Base-by-base conservation (phyloP, 2,113 vertebrate species). In the Kryptolebias marmoratus region DNA sequence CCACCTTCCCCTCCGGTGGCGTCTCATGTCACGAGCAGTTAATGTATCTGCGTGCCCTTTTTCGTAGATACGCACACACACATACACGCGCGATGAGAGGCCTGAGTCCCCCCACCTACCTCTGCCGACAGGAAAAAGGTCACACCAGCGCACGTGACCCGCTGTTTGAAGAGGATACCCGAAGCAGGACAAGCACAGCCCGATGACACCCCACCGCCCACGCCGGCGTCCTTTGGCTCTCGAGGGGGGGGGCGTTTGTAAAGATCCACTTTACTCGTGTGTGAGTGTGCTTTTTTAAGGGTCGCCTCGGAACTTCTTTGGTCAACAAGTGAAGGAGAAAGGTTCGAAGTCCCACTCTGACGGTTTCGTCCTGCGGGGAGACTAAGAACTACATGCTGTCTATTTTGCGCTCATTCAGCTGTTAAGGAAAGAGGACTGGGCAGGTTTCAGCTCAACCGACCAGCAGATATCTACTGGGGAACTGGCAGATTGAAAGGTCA, bases 41-140 rank as follows among this genome's bases (percentile, higher is more conserved):
- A 91, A 85, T 74, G 56, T 84, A 90, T 89, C 86, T 9, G n/a
- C 53, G 73, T 91, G 90, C 89, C 92, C 91, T 93, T 93, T 22
- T 93, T 90, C 89, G 86, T 84, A 69, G 83, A 86, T 89, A 73
- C 68, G 67, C 75, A 82, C 85, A 73, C 66, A 59, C 30, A 66
- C 16, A 15, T 78, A 89, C 86, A 5, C 39, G 9, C 5, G 10
- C 68, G 63, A 71, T 74, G 82, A 71, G 64, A 57, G 10, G 39
- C 10, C 10, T 36, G 68, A 3, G 8, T 45, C 82, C 60, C 82
- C 78, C 87, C 89, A 72, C 80, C 76, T 71, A 77, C 73, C 64
- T 79, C 78, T 57, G 84, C 64, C 69, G 72, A 71, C 30, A 49
- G 79, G 22, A 22, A 86, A 92, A 92, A 93, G 90, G 93, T 92